Base-by-base conservation (phyloP, 1,140 invertebrate species). In the Leptopilina boulardi region DNA sequence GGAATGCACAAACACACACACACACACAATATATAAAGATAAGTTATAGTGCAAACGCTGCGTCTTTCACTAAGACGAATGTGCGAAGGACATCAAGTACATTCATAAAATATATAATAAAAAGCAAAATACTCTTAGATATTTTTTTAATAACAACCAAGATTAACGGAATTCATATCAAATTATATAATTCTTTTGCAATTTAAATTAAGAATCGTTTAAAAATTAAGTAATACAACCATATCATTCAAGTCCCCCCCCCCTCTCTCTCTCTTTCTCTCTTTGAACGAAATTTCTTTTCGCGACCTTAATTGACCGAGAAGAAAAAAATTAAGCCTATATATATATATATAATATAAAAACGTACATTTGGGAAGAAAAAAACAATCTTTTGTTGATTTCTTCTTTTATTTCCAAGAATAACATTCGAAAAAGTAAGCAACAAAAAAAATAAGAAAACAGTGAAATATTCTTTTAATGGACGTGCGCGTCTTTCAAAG, bases 131-230 rank as follows among this genome's bases (percentile, higher is more conserved):
- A n/a, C n/a, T n/a, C n/a, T n/a, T n/a, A n/a, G n/a, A n/a, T n/a
- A n/a, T n/a, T n/a, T n/a, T n/a, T n/a, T n/a, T n/a, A n/a, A n/a
- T n/a, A n/a, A n/a, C 15, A 13, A 66, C 26, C 21, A 30, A 66
- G 59, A 66, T 66, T 66, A 66, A 66, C 21, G 59, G 26, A 66
- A 66, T 66, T 66, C 23, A 30, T 30, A 23, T 66, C 23, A 30
- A n/a, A 23, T 66, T 26, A 66, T n/a, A 23, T n/a, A 66, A 66
- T 23, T n/a, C 59, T 66, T n/a, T 30, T 30, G 8, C 23, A 66
- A n/a, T 30, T 30, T 4, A 11, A 66, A 30, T 30, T 5, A 66
- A n/a, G 23, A 66, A 30, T 66, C 23, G 59, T 30, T 66, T 66
- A 66, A 30, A 13, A 3, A 34, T 66, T 66, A 23, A 30, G 59